Evolutionary conservation across 2,113 vertebrate genomes (phyloP).

Genomic region (Lota lota): DNA sequence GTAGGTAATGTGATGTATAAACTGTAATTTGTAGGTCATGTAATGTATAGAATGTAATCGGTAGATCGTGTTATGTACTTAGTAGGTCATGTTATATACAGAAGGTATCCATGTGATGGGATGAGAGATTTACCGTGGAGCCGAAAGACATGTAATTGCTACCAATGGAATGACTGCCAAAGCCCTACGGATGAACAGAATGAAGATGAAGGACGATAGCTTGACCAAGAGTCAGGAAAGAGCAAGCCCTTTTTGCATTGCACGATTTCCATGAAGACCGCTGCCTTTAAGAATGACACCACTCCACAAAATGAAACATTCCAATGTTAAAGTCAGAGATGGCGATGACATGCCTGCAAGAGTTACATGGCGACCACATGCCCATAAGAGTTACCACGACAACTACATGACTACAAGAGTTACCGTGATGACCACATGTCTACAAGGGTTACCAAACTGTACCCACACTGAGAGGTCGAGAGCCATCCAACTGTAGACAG

Average conservation of each 20-base stretch:
- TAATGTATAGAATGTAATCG: neutral
- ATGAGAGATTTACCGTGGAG: conserved; percentile 82
- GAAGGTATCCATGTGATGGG: conserved; percentile 8
- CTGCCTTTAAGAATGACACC: too few relatives aligned
- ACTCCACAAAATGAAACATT: too few relatives aligned
- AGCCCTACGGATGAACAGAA: conserved; percentile 70
- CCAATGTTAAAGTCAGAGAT: too few relatives aligned
- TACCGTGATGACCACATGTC: conserved; percentile 45
- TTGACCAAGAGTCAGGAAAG: neutral
- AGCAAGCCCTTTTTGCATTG: neutral
- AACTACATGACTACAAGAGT: too few relatives aligned
- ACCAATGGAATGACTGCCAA: conserved; percentile 77
- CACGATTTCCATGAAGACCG: too few relatives aligned
- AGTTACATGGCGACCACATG: too few relatives aligned
- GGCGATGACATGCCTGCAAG: too few relatives aligned
- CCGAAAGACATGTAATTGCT: conserved; percentile 80
- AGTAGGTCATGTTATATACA: too few relatives aligned
- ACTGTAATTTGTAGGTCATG: neutral
- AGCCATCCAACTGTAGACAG: conserved; percentile 74
- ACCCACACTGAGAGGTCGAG: conserved; percentile 75
- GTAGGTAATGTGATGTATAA: too few relatives aligned
- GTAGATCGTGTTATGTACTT: too few relatives aligned
- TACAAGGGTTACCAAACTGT: conserved; percentile 53
- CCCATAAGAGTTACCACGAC: too few relatives aligned
- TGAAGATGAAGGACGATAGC: neutral